Percentiles rank a stretch among this genome's conserved stretches.
These are phyloP conservation scores for Andrena minutula DNA, from an alignment of 2,888 invertebrate species.

Conservation along the genomic window DNA sequence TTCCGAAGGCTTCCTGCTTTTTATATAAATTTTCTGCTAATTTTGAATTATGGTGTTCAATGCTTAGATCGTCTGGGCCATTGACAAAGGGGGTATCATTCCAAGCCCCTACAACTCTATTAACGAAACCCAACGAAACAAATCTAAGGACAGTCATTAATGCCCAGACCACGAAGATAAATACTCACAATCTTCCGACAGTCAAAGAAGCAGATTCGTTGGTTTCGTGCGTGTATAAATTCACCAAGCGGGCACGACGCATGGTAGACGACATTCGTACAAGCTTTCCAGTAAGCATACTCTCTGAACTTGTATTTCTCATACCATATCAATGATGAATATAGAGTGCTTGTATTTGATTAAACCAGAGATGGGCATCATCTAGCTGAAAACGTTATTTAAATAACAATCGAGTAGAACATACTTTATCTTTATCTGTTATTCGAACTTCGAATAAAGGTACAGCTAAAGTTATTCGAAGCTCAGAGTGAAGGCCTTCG, in stretches of 20 bases:
- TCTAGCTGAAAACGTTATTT: no score
- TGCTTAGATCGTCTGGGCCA: constrained; percentile 3
- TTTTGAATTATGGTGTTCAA: neutral
- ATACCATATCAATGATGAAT: no score
- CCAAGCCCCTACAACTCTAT: constrained; percentile 13
- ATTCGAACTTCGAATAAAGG: no score
- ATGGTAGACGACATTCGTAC: neutral
- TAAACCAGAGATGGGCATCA: no score
- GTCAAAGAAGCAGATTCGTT: constrained; percentile 6
- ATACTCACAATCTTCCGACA: neutral
- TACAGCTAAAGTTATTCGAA: no score
- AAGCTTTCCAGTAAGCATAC: constrained; percentile 21
- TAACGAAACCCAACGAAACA: constrained; percentile 21
- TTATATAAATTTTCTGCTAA: neutral
- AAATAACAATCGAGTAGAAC: no score
- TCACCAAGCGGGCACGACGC: neutral
- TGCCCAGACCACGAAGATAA: neutral
- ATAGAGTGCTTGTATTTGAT: no score
- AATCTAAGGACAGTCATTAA: neutral
- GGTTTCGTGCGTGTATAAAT: constrained; percentile 31
- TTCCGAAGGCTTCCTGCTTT: neutral
- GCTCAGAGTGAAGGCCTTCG: no score
- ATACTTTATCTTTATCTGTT: no score
- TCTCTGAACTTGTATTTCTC: neutral
- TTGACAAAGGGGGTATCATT: constrained; percentile 36